Conservation (phyloP, 2,113 vertebrate species). For the Limnothrissa miodon region DNA sequence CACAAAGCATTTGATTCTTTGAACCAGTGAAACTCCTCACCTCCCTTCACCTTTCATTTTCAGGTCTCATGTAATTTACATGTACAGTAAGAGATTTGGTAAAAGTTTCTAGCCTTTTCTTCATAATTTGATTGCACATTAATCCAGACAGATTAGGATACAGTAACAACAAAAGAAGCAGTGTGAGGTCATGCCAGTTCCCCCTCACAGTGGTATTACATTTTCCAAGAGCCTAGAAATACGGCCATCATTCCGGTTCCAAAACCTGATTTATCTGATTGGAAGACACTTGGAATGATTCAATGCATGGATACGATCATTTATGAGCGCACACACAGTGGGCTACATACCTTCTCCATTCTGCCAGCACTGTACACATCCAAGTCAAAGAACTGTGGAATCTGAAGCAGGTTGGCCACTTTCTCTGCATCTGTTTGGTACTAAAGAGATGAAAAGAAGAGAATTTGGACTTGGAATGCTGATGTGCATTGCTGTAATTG, state of each 20-base stretch:
- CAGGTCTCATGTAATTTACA: background rate
- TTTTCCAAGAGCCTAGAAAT: background rate
- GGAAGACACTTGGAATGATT: background rate
- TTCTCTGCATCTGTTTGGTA: conserved; percentile 97
- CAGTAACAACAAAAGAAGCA: background rate
- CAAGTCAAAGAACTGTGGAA: conserved; percentile 96
- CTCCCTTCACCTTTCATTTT: too few species aligned
- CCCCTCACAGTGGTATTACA: background rate
- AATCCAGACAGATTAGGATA: background rate
- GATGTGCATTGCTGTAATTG: background rate
- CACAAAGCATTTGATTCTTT: too few species aligned
- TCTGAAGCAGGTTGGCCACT: conserved; percentile 96
- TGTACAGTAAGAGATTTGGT: background rate
- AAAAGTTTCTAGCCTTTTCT: background rate
- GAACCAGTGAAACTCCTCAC: too few species aligned
- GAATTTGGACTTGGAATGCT: background rate
- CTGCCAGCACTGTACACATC: conserved; percentile 97
- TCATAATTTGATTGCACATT: background rate
- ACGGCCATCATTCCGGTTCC: background rate
- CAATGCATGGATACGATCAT: background rate
- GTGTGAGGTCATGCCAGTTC: background rate
- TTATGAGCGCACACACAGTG: background rate
- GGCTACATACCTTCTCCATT: conserved; percentile 88
- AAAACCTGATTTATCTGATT: background rate
- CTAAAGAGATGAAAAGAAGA: conserved; percentile 59